A percentile compares a stretch with the other conserved stretches of the same genome.
These are phyloP conservation scores for Drosophila diplacantha DNA, from an alignment of 2,888 invertebrate genomes.

Conservation along the genomic window DNA sequence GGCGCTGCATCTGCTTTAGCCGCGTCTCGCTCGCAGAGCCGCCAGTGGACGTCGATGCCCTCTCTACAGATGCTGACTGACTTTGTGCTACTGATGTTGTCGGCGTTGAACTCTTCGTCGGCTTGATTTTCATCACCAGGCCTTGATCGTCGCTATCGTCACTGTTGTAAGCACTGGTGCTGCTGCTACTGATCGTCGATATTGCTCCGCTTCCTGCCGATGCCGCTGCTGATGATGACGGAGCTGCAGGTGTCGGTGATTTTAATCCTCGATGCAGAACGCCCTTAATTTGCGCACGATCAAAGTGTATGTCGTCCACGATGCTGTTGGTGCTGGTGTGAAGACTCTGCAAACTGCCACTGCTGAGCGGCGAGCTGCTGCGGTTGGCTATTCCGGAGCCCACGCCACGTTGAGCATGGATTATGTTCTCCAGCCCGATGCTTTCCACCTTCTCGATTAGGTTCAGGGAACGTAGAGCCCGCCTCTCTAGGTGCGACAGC, in stretches of 20 bases:
- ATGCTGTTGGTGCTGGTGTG: conserved; percentile 76
- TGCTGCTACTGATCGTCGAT: conserved; percentile 45
- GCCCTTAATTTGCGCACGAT: conserved; percentile 78
- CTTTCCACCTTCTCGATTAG: conserved; percentile 84
- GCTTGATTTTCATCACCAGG: conserved; percentile 53
- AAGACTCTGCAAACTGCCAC: conserved; percentile 82
- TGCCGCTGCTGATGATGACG: conserved; percentile 9
- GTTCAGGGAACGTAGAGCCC: conserved; percentile 79
- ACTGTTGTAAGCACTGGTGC: conserved; percentile 62
- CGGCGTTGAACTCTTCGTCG: conserved; percentile 29
- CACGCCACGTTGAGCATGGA: conserved; percentile 81
- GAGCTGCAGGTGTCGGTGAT: conserved; percentile 53
- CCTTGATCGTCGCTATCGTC: conserved; percentile 63
- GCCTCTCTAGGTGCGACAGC: conserved; percentile 76
- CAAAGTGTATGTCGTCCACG: conserved; percentile 77
- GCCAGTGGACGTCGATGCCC: conserved; percentile 76
- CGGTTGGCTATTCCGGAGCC: conserved; percentile 81
- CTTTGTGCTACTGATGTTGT: conserved; percentile 36
- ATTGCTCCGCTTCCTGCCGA: conserved; percentile 3
- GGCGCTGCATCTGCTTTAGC: conserved; percentile 79
- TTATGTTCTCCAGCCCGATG: conserved; percentile 83
- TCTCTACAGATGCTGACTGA: conserved; percentile 4
- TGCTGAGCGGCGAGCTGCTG: conserved; percentile 84
- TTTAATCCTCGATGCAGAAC: conserved; percentile 73
- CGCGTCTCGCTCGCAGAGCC: conserved; percentile 73